These are phyloP conservation scores for Pheosia tremula DNA, from an alignment of 2,888 invertebrate genomes.

Conservation along the genomic window DNA sequence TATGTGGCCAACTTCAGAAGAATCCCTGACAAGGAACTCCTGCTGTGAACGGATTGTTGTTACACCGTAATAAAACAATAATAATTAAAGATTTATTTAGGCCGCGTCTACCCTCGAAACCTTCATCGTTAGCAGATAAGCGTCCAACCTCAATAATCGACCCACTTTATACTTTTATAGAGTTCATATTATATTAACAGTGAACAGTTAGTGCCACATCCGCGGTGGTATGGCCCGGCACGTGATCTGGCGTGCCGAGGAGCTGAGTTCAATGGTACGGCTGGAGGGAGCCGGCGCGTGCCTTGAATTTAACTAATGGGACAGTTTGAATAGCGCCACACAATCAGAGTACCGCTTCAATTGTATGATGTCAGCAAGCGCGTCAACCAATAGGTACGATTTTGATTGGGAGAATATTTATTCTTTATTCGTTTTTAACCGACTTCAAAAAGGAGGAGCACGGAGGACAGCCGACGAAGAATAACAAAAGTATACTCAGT, in stretches of 20 bases:
- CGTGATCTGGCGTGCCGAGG: conserved; percentile 54
- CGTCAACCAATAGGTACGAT: no score
- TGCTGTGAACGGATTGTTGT: not conserved
- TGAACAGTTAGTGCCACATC: conserved; percentile 68
- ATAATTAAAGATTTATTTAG: conserved; percentile 7
- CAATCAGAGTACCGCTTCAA: not conserved
- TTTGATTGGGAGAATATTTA: no score
- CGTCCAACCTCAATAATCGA: conserved; percentile 57
- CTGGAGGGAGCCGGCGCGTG: conserved; percentile 41
- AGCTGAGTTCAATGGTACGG: conserved; percentile 45
- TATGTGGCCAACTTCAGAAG: no score
- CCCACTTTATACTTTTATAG: conserved; percentile 56
- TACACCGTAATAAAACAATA: not conserved
- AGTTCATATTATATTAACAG: conserved; percentile 58
- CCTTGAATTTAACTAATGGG: conserved; percentile 31
- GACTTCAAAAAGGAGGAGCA: no score
- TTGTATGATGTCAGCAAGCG: no score
- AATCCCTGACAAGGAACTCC: no score
- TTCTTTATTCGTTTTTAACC: no score
- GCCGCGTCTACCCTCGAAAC: conserved; percentile 15
- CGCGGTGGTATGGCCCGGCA: conserved; percentile 53
- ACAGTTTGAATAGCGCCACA: conserved; percentile 11
- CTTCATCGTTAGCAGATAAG: conserved; percentile 18
- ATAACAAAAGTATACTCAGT: no score
- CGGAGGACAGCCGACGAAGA: no score